Evolutionary conservation across 2,888 invertebrate species (phyloP).

Genomic region (Drosophila paramelanica): DNA sequence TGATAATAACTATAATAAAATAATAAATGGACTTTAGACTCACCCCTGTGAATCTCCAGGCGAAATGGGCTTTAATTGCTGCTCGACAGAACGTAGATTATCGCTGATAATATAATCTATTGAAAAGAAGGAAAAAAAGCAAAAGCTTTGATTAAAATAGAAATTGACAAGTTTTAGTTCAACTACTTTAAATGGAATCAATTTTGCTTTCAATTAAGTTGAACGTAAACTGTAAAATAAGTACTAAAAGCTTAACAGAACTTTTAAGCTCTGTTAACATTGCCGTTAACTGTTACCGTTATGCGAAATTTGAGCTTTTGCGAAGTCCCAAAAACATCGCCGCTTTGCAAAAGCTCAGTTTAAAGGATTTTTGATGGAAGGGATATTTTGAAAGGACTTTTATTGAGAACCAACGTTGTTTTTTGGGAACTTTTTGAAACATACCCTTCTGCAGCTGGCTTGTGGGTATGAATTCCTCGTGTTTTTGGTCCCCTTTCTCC

Average conservation of each 20-base stretch:
- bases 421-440: conserved; percentile 12
- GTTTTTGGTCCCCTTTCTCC: conserved; percentile 85
- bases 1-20: too few species aligned
- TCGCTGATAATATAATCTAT: conserved; percentile 87
- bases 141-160: neutral
- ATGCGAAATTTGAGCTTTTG: neutral
- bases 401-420: too few species aligned
- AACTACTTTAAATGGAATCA: neutral
- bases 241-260: neutral
- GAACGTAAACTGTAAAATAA: neutral
- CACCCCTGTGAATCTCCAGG: conserved; percentile 86
- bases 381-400: neutral
- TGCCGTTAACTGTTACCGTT: neutral
- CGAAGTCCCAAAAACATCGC: conserved; percentile 1
- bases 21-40: conserved; percentile 66
- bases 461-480: conserved; percentile 85
- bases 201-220: neutral
- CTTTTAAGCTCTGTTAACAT: neutral
- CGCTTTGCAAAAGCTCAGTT: neutral
- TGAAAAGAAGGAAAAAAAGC: conserved; percentile 11
- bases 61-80: conserved; percentile 85
- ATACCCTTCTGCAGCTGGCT: conserved; percentile 82
- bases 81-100: conserved; percentile 85
- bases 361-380: neutral
- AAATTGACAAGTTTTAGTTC: neutral